These are phyloP conservation scores for Synergus umbraculus DNA, from an alignment of 2,888 invertebrate species.

Conservation along the genomic window DNA sequence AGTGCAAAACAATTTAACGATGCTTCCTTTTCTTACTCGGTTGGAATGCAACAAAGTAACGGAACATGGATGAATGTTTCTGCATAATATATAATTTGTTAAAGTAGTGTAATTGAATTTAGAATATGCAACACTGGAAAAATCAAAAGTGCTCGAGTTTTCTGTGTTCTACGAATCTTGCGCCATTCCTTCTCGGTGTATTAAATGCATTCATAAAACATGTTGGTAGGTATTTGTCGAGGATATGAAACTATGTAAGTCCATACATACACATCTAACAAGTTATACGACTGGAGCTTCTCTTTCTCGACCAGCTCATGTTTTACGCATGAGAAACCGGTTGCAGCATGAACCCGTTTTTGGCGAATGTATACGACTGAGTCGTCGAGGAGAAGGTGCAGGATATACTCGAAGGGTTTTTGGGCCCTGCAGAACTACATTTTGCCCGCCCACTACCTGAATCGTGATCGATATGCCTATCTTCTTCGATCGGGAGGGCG, in stretches of 20 bases:
- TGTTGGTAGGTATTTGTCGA: neutral
- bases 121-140: neutral
- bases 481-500: conserved; percentile 8
- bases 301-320: conserved; percentile 47
- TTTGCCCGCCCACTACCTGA: conserved; percentile 34
- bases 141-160: neutral
- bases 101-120: too few relatives aligned
- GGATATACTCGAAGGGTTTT: conserved; percentile 24
- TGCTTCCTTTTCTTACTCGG: neutral
- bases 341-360: conserved; percentile 56
- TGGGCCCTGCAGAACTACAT: conserved; percentile 29
- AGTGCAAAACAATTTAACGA: neutral
- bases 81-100: too few relatives aligned
- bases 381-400: conserved; percentile 20
- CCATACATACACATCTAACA: neutral
- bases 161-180: too few relatives aligned
- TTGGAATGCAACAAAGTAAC: neutral
- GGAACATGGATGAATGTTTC: neutral
- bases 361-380: conserved; percentile 47
- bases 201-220: neutral
- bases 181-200: too few relatives aligned
- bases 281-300: neutral
- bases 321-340: conserved; percentile 57
- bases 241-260: neutral
- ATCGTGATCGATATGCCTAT: conserved; percentile 21